Percentiles rank a stretch among this genome's conserved stretches.
phyloP scores from a whole-genome alignment of 2,888 invertebrate genomes.

The Drosophila neotestacea region DNA sequence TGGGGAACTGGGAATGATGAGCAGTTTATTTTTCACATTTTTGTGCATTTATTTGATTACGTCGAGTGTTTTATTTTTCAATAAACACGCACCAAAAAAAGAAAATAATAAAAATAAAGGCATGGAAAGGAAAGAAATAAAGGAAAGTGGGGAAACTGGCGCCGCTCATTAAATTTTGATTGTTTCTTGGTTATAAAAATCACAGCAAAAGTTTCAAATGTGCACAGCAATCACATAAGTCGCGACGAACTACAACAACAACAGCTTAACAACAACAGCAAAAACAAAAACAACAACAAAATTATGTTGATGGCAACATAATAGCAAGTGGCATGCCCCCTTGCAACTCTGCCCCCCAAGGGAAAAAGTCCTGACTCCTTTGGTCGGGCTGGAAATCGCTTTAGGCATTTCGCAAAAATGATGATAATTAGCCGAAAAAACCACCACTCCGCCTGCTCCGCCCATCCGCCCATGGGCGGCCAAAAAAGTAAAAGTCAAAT shows the following conservation, averaged over 20 bases:
- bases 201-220: slow-evolving; percentile 69
- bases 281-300: slow-evolving; percentile 59
- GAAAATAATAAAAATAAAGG: not conserved
- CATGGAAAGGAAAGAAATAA: slow-evolving; percentile 5
- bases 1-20: slow-evolving; percentile 20
- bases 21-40: slow-evolving; percentile 72
- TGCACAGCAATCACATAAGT: slow-evolving; percentile 51
- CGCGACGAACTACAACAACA: slow-evolving; percentile 37
- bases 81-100: slow-evolving; percentile 53
- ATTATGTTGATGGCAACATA: slow-evolving; percentile 82
- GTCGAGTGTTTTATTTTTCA: slow-evolving; percentile 74
- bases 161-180: slow-evolving; percentile 81
- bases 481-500: slow-evolving; percentile 78
- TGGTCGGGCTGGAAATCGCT: slow-evolving; percentile 58
- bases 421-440: slow-evolving; percentile 81
- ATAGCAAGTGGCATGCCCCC: slow-evolving; percentile 56
- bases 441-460: slow-evolving; percentile 33
- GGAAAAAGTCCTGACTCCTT: not conserved
- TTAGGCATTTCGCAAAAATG: slow-evolving; percentile 80
- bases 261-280: slow-evolving; percentile 19
- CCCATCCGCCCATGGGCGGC: not conserved
- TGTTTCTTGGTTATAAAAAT: slow-evolving; percentile 75
- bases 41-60: slow-evolving; percentile 75
- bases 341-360: not conserved
- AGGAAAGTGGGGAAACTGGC: slow-evolving; percentile 53